phyloP scores from a whole-genome alignment of 2,113 vertebrate genomes.

The Grantiella picta region DNA sequence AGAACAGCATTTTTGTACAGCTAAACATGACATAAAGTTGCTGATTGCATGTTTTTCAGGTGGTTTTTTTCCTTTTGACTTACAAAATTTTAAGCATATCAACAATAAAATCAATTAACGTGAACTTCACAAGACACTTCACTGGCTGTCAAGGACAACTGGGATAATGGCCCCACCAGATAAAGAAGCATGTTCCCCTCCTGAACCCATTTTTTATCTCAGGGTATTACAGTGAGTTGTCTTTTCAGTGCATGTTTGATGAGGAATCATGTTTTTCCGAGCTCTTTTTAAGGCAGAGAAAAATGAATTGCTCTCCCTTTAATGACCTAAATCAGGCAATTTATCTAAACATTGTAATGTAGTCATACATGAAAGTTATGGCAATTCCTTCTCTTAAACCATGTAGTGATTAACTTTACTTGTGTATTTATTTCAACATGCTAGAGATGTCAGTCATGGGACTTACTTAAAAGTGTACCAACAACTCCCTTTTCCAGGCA shows the following conservation, averaged over 20 bases:
- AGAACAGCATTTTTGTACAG: not conserved
- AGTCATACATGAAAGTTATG: constrained; percentile 3
- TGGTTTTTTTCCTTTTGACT: not conserved
- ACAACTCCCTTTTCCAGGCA: not conserved
- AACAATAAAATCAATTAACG: not conserved
- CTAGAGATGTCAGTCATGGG: not conserved
- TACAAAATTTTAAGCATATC: not conserved
- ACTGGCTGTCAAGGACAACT: not conserved
- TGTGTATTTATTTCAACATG: constrained; percentile 16
- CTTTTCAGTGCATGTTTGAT: constrained; percentile 23
- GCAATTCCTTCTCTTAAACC: not conserved
- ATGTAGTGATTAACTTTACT: constrained; percentile 15
- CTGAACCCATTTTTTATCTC: constrained; percentile 9
- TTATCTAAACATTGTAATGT: not conserved
- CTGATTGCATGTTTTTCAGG: not conserved
- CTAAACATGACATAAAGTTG: not conserved
- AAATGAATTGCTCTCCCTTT: constrained; percentile 1
- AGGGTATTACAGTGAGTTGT: not conserved
- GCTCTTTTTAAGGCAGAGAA: constrained; percentile 9
- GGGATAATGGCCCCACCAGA: not conserved
- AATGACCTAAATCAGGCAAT: constrained; percentile 3
- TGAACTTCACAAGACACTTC: not conserved
- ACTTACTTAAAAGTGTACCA: not conserved
- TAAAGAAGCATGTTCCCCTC: not conserved
- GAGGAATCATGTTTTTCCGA: constrained; percentile 3